Evolutionary conservation across 2,797 vertebrate genomes (phyloP), one percentile per base, ranked within the genome.

Genomic region (Protosalanx chinensis): DNA sequence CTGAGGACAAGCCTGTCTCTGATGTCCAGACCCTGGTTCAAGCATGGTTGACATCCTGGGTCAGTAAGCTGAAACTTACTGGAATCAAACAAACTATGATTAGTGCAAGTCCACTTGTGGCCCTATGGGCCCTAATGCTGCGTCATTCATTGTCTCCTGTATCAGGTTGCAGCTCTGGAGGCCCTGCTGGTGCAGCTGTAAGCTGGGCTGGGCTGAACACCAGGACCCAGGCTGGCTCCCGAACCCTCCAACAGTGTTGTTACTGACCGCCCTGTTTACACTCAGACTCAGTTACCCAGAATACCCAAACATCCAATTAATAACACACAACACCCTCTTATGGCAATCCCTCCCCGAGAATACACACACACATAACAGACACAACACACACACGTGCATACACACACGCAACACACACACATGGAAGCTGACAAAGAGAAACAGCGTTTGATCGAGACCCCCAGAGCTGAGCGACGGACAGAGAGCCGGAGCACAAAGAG

Each of bases 271-370:
- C 15, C 29, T 67, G 64, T 67, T 67, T 32, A 67, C 41, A 67
- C 6, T 67, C 3, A 7, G 23, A 30, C 41, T 30, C n/a, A 18
- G 29, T 67, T 67, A 30, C 62, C 49, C 37, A 41, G 64, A 67
- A 67, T 18, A 67, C 16, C 15, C 15, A 29, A 41, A 41, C 62
- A 41, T 20, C 63, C 33, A 64, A 64, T 64, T 64, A 64, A 64
- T 64, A 64, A 64, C 33, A 41, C 33, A 41, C 20, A 35, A 23
- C 41, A 53, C 15, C 13, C 46, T 67, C 46, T 18, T 67, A 32
- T 18, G 32, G 51, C 64, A 67, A 53, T 23, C 64, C 3, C 46
- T 6, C 35, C 35, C 16, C 16, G 29, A 8, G 1, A 0, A 53
- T 6, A 23, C 23, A 6, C 6, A 53, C 3, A 7, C 51, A 18